Base-by-base conservation (phyloP, 2,113 vertebrate species). In the Nothocercus julius region DNA sequence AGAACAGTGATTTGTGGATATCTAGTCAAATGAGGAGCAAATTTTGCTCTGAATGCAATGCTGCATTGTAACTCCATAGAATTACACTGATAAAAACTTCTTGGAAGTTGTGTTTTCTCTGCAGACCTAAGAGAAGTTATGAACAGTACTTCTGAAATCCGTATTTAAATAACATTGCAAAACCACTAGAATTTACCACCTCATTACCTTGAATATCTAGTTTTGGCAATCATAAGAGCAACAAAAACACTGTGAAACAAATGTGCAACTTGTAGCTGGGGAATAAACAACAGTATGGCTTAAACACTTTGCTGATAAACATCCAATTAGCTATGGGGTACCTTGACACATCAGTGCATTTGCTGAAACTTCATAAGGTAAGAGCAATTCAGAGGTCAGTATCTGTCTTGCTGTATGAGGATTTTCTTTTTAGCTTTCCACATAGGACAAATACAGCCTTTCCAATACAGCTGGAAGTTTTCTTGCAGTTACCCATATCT, bases 141-240 rank as follows among this genome's bases (percentile, higher is more conserved):
- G 9, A 93, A 84, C 80, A 92, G 66, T 94, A 49, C 47, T 78
- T 97, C 59, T 95, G 95, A 96, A 68, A 92, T 69, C 89, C 92
- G 64, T 83, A 95, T 97, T 95, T 96, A 97, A 95, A 90, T 93
- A 95, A 95, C 89, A 80, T 95, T 87, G 76, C 69, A 93, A 87
- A 87, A 68, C 21, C 82, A 76, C 85, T 93, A 78, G 79, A 87
- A 96, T 94, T n/a, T n/a, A n/a, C n/a, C n/a, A n/a, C 38, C 47
- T 95, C 56, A 59, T 92, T 95, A 89, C 61, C 80, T 5, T 81
- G 62, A 81, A 56, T 84, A 62, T 81, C 84, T 90, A 17, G 7
- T 68, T 96, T 87, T 93, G 95, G 79, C 16, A 83, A 70, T 92
- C 59, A 62, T 42, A 88, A 36, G 91, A 90, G 22, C 45, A 92